Evolutionary conservation across 2,888 invertebrate species (phyloP).

Genomic region (Drosophila fulvimacula): DNA sequence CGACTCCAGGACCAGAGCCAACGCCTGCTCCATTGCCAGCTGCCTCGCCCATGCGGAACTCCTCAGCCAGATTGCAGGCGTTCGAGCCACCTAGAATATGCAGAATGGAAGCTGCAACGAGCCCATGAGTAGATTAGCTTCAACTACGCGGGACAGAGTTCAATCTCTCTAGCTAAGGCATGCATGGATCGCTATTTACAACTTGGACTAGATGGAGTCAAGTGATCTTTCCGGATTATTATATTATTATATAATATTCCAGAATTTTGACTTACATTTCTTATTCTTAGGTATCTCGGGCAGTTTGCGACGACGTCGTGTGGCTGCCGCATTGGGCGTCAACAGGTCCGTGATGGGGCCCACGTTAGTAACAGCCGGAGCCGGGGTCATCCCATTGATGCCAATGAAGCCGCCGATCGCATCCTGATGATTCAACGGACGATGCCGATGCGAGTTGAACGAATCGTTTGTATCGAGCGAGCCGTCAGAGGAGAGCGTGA

Average conservation of each 20-base stretch:
- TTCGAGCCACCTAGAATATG: constrained; percentile 84
- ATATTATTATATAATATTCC: too few species aligned
- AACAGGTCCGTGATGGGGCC: constrained; percentile 58
- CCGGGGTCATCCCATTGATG: constrained; percentile 74
- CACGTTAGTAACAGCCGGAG: not conserved
- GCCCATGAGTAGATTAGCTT: constrained; percentile 64
- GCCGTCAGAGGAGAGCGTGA: constrained; percentile 81
- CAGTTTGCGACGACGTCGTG: constrained; percentile 91
- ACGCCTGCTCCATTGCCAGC: constrained; percentile 54
- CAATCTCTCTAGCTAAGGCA: constrained; percentile 4
- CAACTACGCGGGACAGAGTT: constrained; percentile 52
- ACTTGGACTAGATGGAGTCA: not conserved
- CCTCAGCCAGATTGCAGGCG: constrained; percentile 84
- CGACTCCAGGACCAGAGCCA: constrained; percentile 37
- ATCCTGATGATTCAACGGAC: constrained; percentile 82
- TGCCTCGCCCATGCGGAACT: constrained; percentile 85
- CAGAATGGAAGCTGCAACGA: constrained; percentile 88
- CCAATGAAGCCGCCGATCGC: constrained; percentile 80
- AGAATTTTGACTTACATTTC: constrained; percentile 93
- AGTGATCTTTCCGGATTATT: not conserved
- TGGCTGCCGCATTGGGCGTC: constrained; percentile 64
- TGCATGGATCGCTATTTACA: constrained; percentile 5
- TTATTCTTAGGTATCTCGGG: constrained; percentile 96
- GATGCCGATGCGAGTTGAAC: constrained; percentile 81
- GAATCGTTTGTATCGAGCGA: constrained; percentile 81